Conservation (phyloP, 2,797 vertebrate genomes). For the Peromyscus attwateri region DNA sequence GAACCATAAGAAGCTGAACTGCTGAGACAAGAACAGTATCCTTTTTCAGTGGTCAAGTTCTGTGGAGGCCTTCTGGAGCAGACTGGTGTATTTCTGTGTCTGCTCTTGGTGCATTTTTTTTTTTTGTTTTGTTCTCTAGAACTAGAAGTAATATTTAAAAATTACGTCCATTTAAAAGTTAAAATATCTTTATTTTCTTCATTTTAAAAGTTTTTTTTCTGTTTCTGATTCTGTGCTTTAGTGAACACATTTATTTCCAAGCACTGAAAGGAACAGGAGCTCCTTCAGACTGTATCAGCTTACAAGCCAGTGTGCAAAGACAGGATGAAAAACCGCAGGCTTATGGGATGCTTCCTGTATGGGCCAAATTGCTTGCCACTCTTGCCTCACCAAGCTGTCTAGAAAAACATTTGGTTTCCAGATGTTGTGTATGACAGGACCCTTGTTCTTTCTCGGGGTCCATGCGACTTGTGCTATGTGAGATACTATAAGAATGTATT, state of each 20-base stretch:
- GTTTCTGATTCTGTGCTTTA: constrained; percentile 39
- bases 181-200: constrained; percentile 1
- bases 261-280: constrained; percentile 29
- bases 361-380: constrained; percentile 31
- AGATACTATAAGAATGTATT: background rate
- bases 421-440: constrained; percentile 55
- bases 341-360: constrained; percentile 61
- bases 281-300: constrained; percentile 54
- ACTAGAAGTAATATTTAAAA: constrained; percentile 64
- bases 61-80: constrained; percentile 63
- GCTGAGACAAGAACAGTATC: constrained; percentile 47
- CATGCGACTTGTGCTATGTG: constrained; percentile 38
- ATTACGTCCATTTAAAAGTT: constrained; percentile 43
- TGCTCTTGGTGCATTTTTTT: constrained; percentile 14
- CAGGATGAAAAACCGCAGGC: constrained; percentile 63
- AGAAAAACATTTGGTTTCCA: constrained; percentile 75
- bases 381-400: constrained; percentile 53
- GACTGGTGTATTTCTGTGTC: constrained; percentile 53
- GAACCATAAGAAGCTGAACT: constrained; percentile 53
- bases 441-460: constrained; percentile 61
- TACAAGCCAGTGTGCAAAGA: constrained; percentile 44
- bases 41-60: constrained; percentile 67
- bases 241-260: constrained; percentile 60
- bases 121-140: constrained; percentile 15
- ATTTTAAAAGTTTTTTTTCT: constrained; percentile 49